phyloP scores from a whole-genome alignment of 2,113 vertebrate species.

The Macrotis lagotis region DNA sequence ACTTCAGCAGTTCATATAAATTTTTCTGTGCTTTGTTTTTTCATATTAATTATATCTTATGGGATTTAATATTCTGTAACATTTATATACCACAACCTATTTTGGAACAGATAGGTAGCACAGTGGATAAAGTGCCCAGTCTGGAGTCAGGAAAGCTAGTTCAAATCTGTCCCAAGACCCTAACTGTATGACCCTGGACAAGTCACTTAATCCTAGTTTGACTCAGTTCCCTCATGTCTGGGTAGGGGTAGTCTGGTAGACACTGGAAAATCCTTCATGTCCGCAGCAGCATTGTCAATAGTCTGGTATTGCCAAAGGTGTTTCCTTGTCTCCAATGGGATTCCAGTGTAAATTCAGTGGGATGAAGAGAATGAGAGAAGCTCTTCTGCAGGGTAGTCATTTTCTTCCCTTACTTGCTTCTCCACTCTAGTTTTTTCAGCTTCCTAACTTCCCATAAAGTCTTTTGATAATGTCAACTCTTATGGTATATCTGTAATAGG shows the following conservation, averaged over 20 bases:
- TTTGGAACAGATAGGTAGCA: background rate
- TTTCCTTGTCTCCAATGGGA: background rate
- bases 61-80: background rate
- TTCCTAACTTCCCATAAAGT: background rate
- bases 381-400: no score
- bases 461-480: background rate
- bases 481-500: background rate
- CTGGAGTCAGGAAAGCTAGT: background rate
- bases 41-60: background rate
- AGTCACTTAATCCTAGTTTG: background rate
- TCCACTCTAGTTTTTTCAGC: no score
- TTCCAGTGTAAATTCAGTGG: background rate
- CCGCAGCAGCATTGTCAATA: background rate
- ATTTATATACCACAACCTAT: background rate
- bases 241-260: background rate
- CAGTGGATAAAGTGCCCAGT: background rate
- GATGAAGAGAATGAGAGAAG: background rate
- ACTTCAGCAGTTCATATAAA: background rate
- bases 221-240: background rate
- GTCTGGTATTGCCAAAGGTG: background rate
- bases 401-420: no score
- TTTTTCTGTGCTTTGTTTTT: background rate
- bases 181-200: background rate
- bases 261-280: background rate
- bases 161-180: background rate